These are phyloP conservation scores for Zoanthus gigantus DNA, from an alignment of 92 coral and sea anemone species.

Conservation along the genomic window DNA sequence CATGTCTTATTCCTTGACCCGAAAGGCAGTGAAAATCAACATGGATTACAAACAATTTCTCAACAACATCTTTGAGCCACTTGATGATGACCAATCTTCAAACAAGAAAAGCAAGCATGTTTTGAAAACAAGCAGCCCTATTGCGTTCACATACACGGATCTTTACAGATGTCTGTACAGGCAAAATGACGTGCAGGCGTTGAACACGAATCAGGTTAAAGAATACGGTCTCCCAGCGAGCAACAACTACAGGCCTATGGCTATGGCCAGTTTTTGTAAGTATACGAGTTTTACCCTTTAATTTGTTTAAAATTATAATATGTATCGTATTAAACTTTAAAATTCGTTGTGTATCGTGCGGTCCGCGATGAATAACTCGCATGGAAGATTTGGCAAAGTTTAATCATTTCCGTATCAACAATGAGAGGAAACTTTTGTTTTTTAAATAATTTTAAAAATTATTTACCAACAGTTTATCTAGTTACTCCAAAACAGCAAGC, in stretches of 20 bases:
- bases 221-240: background rate
- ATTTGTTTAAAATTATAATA: background rate
- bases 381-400: no score
- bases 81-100: background rate
- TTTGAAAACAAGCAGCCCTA: conserved; percentile 24
- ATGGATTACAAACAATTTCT: conserved; percentile 36
- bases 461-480: no score
- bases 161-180: conserved; percentile 79
- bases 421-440: no score
- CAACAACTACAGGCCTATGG: background rate
- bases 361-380: no score
- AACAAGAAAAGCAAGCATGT: conserved; percentile 22
- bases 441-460: no score
- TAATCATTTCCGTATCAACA: no score
- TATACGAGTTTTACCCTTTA: background rate
- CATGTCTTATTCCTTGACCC: conserved; percentile 24
- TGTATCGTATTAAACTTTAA: background rate
- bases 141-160: conserved; percentile 75
- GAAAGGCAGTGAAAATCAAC: conserved; percentile 50
- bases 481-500: no score
- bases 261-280: conserved; percentile 15
- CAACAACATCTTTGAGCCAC: conserved; percentile 42
- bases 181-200: conserved; percentile 73
- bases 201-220: conserved; percentile 61
- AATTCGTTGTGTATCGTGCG: background rate